A percentile compares a stretch with the other conserved stretches of the same genome.
Conservation (phyloP, 1,140 invertebrate genomes). For the Macrobrachium rosenbergii region DNA sequence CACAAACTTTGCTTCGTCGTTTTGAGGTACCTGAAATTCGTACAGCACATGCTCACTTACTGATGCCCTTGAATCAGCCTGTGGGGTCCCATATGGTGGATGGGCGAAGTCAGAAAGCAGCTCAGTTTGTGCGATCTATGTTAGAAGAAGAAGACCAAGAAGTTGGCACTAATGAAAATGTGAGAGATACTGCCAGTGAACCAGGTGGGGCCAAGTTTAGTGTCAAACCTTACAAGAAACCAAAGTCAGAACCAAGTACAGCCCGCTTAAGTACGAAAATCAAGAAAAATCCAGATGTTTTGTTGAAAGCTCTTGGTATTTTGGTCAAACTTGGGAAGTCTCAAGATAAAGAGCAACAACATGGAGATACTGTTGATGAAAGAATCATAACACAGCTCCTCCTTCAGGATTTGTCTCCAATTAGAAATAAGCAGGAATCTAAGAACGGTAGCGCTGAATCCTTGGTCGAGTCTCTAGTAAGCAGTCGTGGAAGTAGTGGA, state of each 20-base stretch:
- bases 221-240: conserved; percentile 54
- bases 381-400: conserved; percentile 62
- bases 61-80: conserved; percentile 66
- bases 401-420: conserved; percentile 51
- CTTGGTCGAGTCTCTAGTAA: conserved; percentile 62
- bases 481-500: conserved; percentile 61
- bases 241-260: conserved; percentile 61
- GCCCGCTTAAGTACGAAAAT: conserved; percentile 57
- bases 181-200: conserved; percentile 62
- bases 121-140: conserved; percentile 60
- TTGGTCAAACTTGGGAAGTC: conserved; percentile 40
- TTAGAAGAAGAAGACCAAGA: conserved; percentile 55
- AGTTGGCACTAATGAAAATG: conserved; percentile 33
- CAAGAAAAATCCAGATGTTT: conserved; percentile 56
- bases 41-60: conserved; percentile 60
- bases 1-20: conserved; percentile 54
- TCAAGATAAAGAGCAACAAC: conserved; percentile 5
- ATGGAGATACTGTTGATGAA: conserved; percentile 53
- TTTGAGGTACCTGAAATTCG: conserved; percentile 50
- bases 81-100: conserved; percentile 61
- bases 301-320: conserved; percentile 50
- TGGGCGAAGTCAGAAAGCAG: conserved; percentile 59
- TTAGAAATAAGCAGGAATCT: conserved; percentile 39
- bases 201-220: conserved; percentile 62
- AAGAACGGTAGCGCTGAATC: conserved; percentile 49